Percentiles rank a stretch among this genome's conserved stretches.
Evolutionary conservation across 2,797 vertebrate genomes (phyloP).

Genomic region (Heterohyrax brucei): DNA sequence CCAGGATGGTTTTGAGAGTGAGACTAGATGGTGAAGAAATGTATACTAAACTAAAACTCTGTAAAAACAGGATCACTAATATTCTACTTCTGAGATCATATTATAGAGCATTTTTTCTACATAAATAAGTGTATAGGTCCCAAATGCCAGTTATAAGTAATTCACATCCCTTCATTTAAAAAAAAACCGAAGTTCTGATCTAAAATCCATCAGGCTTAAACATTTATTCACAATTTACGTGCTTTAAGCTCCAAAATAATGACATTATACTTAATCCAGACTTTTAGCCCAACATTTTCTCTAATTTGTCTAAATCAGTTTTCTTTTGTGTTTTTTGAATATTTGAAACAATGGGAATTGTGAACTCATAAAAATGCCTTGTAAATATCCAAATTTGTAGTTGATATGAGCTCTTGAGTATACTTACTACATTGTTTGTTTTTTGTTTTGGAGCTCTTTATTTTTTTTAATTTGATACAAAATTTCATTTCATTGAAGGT

Average conservation of each 20-base stretch:
- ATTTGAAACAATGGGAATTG: conserved; percentile 28
- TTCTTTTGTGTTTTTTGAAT: background rate
- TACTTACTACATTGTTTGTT: background rate
- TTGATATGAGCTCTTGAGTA: background rate
- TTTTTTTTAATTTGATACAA: background rate
- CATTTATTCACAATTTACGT: background rate
- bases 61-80: background rate
- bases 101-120: background rate
- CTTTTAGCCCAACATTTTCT: background rate
- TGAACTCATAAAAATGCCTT: background rate
- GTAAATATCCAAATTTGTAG: background rate
- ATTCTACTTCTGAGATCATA: background rate
- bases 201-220: conserved; percentile 3
- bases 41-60: background rate
- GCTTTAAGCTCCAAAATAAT: conserved; percentile 30
- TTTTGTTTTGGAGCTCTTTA: background rate
- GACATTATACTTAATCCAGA: conserved; percentile 29
- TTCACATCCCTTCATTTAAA: conserved; percentile 16
- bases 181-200: background rate
- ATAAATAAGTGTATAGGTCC: background rate
- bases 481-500: background rate
- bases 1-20: background rate
- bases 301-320: conserved; percentile 35
- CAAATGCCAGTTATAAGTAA: background rate
- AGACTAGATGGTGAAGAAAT: background rate